Conservation (phyloP, 2,113 vertebrate genomes). For the Serranochromis macrocephalus region DNA sequence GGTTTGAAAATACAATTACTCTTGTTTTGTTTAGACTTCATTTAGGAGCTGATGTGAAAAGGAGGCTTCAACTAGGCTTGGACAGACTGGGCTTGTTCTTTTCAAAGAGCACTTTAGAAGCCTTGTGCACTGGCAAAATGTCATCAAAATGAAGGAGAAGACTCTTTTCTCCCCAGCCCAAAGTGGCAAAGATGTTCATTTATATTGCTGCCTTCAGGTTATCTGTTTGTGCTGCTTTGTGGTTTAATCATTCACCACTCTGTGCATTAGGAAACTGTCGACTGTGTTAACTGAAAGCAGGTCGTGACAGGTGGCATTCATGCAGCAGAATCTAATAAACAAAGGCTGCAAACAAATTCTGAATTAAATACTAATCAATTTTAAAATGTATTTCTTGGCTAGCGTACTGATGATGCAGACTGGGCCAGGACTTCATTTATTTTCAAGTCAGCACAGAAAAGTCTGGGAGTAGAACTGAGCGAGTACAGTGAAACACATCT, state of each 20-base stretch:
- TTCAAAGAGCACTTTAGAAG: neutral
- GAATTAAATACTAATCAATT: neutral
- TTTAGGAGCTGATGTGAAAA: neutral
- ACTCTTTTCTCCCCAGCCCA: neutral
- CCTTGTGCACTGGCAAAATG: neutral
- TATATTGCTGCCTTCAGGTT: neutral
- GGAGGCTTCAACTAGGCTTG: neutral
- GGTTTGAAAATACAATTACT: neutral
- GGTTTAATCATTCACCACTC: slow-evolving; percentile 17
- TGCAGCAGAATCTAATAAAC: neutral
- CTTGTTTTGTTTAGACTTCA: neutral
- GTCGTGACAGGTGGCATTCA: neutral
- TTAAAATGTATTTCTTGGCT: neutral
- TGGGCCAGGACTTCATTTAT: neutral
- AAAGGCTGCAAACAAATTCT: neutral
- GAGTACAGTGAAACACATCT: neutral
- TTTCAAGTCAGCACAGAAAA: neutral
- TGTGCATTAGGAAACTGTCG: neutral
- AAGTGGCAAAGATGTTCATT: neutral
- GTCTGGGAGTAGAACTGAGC: neutral
- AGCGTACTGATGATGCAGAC: neutral
- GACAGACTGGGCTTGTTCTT: neutral
- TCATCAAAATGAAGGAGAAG: neutral
- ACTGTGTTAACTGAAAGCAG: neutral
- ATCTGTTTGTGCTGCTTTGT: neutral